phyloP scores from a whole-genome alignment of 1,140 invertebrate genomes.

The Radopholus similis region DNA sequence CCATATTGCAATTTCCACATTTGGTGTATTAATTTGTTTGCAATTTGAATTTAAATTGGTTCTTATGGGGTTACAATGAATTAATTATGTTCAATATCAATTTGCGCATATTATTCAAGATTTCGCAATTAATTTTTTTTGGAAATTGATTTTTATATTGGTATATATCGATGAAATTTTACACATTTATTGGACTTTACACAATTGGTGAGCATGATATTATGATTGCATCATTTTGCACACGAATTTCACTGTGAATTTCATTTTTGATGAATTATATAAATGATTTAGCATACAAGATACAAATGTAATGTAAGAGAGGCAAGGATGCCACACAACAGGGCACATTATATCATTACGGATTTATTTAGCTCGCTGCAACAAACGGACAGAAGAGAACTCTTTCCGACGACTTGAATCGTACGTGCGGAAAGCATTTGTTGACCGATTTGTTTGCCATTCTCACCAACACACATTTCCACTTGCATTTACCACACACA shows the following conservation, averaged over 20 bases:
- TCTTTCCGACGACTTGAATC: conserved; percentile 49
- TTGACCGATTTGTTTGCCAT: not conserved
- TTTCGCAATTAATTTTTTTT: too few relatives aligned
- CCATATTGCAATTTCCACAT: conserved; percentile 25
- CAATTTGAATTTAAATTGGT: conserved; percentile 7
- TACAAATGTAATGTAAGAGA: too few relatives aligned
- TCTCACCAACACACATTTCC: conserved; percentile 8
- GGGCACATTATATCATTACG: conserved; percentile 9
- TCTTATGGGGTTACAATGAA: conserved; percentile 1
- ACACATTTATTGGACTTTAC: not conserved
- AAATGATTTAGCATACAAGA: conserved; percentile 13
- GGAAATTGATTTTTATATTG: not conserved
- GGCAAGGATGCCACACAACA: conserved; percentile 8
- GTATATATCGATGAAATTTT: conserved; percentile 1
- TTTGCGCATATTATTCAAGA: conserved; percentile 5
- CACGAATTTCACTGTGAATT: conserved; percentile 20
- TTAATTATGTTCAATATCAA: too few relatives aligned
- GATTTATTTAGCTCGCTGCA: conserved; percentile 51
- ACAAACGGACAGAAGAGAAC: conserved; percentile 47
- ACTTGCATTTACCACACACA: conserved; percentile 14
- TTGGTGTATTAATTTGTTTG: conserved; percentile 15
- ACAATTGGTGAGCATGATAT: not conserved
- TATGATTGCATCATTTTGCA: conserved; percentile 15
- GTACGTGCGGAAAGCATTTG: conserved; percentile 32
- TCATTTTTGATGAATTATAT: conserved; percentile 17